Conservation (phyloP, 2,888 invertebrate species). For the Nephrotoma flavescens region DNA sequence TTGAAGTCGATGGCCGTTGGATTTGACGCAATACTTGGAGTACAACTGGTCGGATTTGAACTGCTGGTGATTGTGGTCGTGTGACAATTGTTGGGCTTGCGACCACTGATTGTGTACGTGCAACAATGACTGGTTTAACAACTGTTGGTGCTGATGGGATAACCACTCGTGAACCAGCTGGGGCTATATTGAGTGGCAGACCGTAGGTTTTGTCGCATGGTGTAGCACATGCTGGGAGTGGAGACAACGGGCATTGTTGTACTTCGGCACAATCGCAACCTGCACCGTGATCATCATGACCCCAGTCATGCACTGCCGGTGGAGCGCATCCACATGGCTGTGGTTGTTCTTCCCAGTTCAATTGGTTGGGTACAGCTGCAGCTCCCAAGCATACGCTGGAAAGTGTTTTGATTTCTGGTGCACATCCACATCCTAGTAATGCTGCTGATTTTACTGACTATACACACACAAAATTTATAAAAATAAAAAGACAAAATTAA, state of each 20-base stretch:
- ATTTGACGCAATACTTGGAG: neutral
- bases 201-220: neutral
- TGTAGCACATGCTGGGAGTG: neutral
- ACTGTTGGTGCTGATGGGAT: neutral
- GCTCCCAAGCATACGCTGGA: neutral
- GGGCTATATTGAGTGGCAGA: neutral
- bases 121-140: neutral
- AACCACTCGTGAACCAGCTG: neutral
- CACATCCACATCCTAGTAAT: neutral
- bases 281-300: neutral
- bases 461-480: neutral
- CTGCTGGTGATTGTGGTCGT: neutral
- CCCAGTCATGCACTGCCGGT: neutral
- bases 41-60: neutral
- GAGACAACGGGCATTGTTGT: neutral
- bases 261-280: neutral
- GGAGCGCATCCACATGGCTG: neutral
- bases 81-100: neutral
- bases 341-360: neutral
- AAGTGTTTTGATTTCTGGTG: neutral
- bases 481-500: neutral
- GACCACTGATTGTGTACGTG: neutral
- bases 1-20: neutral
- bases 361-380: neutral
- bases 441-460: neutral